Evolutionary conservation across 2,113 vertebrate genomes (phyloP).

Genomic region (Silurus asotus): DNA sequence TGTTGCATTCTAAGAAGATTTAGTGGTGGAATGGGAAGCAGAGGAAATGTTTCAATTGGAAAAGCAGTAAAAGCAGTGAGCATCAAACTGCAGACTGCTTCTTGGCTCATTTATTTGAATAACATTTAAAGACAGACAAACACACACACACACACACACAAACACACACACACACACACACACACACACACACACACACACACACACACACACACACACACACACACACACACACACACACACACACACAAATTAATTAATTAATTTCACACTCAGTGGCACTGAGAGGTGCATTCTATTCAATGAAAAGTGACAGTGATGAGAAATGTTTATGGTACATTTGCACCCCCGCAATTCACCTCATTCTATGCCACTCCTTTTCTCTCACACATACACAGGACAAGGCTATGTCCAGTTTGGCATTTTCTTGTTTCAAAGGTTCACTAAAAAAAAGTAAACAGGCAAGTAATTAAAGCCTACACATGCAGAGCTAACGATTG

Average conservation of each 20-base stretch:
- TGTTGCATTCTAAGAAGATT: neutral
- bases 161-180: neutral
- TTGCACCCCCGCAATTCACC: no score
- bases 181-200: neutral
- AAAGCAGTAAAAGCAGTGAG: neutral
- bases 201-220: neutral
- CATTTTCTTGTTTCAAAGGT: neutral
- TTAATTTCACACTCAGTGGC: neutral
- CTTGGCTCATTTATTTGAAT: constrained; percentile 28
- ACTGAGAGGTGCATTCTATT: neutral
- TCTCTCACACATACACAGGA: constrained; percentile 37
- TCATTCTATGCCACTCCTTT: no score
- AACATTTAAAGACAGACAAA: constrained; percentile 35
- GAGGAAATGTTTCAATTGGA: neutral
- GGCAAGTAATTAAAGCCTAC: constrained; percentile 16
- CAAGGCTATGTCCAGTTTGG: neutral
- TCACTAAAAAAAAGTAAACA: constrained; percentile 27
- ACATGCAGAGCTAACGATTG: neutral
- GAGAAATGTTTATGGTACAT: neutral
- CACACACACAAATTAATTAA: neutral
- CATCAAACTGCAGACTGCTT: constrained; percentile 7
- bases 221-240: neutral
- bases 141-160: neutral
- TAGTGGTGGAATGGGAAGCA: neutral
- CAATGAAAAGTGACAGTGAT: constrained; percentile 2